These are phyloP conservation scores for Stichodactyla mertensii DNA, from an alignment of 64 coral and sea anemone species.

Conservation along the genomic window DNA sequence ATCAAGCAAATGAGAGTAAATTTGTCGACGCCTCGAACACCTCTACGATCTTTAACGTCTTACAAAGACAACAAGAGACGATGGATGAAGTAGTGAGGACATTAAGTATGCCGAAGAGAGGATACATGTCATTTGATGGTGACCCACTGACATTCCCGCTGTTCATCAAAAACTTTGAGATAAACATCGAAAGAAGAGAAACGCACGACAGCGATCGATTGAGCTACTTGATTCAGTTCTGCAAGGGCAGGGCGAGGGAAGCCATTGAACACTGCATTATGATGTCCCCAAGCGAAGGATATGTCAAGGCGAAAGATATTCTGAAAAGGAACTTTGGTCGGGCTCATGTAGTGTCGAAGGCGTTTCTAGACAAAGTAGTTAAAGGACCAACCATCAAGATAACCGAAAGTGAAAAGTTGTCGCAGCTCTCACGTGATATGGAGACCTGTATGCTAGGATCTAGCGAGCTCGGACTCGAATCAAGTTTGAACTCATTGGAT, in stretches of 20 bases:
- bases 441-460: conserved; percentile 14
- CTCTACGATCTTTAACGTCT: neutral
- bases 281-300: conserved; percentile 1
- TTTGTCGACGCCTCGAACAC: no score
- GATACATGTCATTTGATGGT: conserved; percentile 25
- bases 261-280: conserved; percentile 24
- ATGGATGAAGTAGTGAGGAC: conserved; percentile 16
- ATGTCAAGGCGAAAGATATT: conserved; percentile 4
- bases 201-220: conserved; percentile 11
- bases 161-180: conserved; percentile 38
- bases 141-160: conserved; percentile 8
- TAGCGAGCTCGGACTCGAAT: conserved; percentile 11
- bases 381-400: conserved; percentile 26
- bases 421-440: conserved; percentile 32
- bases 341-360: neutral
- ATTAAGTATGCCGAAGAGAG: conserved; percentile 28
- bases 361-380: conserved; percentile 11
- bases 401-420: conserved; percentile 20
- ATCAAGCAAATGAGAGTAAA: no score
- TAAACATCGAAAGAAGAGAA: conserved; percentile 38
- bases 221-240: conserved; percentile 35
- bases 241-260: conserved; percentile 13
- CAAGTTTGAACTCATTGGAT: conserved; percentile 26
- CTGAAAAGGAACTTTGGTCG: conserved; percentile 1
- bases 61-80: conserved; percentile 16